Evolutionary conservation across 2,888 invertebrate species (phyloP).

Genomic region (Strigamia crassipes): DNA sequence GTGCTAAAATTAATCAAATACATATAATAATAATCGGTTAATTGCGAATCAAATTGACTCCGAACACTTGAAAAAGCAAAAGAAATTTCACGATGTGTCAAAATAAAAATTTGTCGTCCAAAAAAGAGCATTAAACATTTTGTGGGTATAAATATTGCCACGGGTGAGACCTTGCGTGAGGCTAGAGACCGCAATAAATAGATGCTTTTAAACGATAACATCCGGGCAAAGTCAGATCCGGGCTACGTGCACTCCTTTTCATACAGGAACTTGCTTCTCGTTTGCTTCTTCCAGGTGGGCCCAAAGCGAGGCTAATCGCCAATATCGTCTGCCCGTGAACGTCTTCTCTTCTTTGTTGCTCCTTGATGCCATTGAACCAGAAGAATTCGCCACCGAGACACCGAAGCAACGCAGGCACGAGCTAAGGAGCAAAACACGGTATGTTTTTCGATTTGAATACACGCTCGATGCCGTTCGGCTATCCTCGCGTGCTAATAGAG

Average conservation of each 20-base stretch:
- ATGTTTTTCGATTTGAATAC: neutral
- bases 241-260: neutral
- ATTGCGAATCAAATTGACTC: no score
- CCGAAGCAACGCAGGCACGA: constrained; percentile 40
- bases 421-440: constrained; percentile 3
- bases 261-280: neutral
- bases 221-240: neutral
- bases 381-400: constrained; percentile 35
- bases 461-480: neutral
- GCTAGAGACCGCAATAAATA: constrained; percentile 17
- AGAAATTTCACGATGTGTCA: neutral
- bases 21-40: neutral
- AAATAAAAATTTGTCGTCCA: neutral
- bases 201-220: neutral
- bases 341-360: constrained; percentile 46
- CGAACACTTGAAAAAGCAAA: no score
- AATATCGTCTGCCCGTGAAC: constrained; percentile 45
- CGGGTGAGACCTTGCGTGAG: neutral
- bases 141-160: neutral
- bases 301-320: constrained; percentile 22
- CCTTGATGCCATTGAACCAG: constrained; percentile 47
- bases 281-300: constrained; percentile 1
- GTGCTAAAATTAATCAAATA: neutral
- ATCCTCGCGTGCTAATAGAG: neutral
- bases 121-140: neutral